phyloP scores from a whole-genome alignment of 2,888 invertebrate genomes.

The Sinelater perroti region DNA sequence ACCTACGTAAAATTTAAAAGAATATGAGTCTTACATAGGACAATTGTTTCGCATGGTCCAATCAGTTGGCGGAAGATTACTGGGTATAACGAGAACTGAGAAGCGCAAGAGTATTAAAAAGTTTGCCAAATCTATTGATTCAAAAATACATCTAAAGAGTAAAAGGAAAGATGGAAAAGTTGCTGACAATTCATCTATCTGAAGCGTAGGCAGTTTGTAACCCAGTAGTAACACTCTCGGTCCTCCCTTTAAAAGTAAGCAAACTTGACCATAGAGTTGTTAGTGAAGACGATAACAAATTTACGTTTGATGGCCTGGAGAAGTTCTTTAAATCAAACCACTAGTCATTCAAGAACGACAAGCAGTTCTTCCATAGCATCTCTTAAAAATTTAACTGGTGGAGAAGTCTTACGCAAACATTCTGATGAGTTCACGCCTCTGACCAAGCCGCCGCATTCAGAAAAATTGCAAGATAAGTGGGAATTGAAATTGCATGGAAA shows the following conservation, averaged over 20 bases:
- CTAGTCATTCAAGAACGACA: slow-evolving; percentile 61
- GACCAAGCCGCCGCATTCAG: slow-evolving; percentile 68
- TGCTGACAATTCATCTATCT: slow-evolving; percentile 70
- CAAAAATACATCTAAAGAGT: slow-evolving; percentile 78
- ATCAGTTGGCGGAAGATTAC: slow-evolving; percentile 84
- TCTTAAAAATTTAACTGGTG: slow-evolving; percentile 61
- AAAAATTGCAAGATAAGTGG: slow-evolving; percentile 81
- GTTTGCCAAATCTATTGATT: slow-evolving; percentile 85
- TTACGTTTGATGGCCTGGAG: slow-evolving; percentile 88
- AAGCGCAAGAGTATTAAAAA: slow-evolving; percentile 87
- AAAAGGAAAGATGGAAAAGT: slow-evolving; percentile 73
- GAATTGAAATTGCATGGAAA: slow-evolving; percentile 83
- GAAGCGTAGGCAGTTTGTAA: slow-evolving; percentile 71
- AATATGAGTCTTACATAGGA: slow-evolving; percentile 84
- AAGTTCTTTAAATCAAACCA: slow-evolving; percentile 78
- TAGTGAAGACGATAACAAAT: slow-evolving; percentile 91
- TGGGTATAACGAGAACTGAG: slow-evolving; percentile 87
- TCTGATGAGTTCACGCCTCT: slow-evolving; percentile 60
- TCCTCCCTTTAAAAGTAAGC: slow-evolving; percentile 59
- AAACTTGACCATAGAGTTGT: slow-evolving; percentile 86
- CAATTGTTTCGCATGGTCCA: slow-evolving; percentile 84
- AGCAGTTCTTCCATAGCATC: slow-evolving; percentile 52
- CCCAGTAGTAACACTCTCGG: slow-evolving; percentile 56
- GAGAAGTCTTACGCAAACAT: slow-evolving; percentile 66
- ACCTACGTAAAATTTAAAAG: slow-evolving; percentile 88